Percentiles rank a stretch among this genome's conserved stretches.
These are phyloP conservation scores for Lingula anatina DNA, from an alignment of 2,888 invertebrate species.

Conservation along the genomic window DNA sequence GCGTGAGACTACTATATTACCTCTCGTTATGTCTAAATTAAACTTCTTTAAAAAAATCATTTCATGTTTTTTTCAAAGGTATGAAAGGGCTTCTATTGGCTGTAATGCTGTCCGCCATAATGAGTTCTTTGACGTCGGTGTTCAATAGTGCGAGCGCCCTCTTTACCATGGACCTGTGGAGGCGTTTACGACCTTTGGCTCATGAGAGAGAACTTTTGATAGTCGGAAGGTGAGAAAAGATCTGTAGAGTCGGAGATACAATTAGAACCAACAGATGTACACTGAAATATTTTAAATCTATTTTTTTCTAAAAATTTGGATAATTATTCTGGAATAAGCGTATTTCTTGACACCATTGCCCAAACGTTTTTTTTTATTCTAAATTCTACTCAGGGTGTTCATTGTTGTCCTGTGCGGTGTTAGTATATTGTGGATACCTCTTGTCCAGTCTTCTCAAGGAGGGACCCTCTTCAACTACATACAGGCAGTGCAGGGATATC, in stretches of 20 bases:
- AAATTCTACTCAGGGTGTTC: slow-evolving; percentile 19
- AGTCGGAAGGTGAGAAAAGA: slow-evolving; percentile 21
- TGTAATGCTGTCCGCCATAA: slow-evolving; percentile 45
- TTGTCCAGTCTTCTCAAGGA: slow-evolving; percentile 42
- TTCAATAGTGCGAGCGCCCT: slow-evolving; percentile 43
- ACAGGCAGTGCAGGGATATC: slow-evolving; percentile 44
- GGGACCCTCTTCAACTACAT: slow-evolving; percentile 47
- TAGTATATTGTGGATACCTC: slow-evolving; percentile 41
- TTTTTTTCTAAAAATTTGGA: too few species aligned
- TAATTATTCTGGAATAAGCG: too few species aligned
- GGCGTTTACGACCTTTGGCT: slow-evolving; percentile 23
- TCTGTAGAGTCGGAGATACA: too few species aligned
- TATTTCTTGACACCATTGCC: too few species aligned
- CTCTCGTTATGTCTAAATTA: too few species aligned
- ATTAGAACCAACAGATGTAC: too few species aligned
- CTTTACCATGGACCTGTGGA: slow-evolving; percentile 46
- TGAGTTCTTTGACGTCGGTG: slow-evolving; percentile 44
- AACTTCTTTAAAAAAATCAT: too few species aligned
- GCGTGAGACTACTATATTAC: too few species aligned
- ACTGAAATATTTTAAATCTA: too few species aligned
- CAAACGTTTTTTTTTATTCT: background rate
- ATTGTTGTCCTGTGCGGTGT: slow-evolving; percentile 35
- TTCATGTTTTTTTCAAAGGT: slow-evolving; percentile 25
- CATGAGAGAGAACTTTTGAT: slow-evolving; percentile 40
- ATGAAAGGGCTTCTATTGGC: slow-evolving; percentile 35